A percentile compares a stretch with the other conserved stretches of the same genome.
phyloP scores from a whole-genome alignment of 2,113 vertebrate genomes.

The Phrynosoma platyrhinos region DNA sequence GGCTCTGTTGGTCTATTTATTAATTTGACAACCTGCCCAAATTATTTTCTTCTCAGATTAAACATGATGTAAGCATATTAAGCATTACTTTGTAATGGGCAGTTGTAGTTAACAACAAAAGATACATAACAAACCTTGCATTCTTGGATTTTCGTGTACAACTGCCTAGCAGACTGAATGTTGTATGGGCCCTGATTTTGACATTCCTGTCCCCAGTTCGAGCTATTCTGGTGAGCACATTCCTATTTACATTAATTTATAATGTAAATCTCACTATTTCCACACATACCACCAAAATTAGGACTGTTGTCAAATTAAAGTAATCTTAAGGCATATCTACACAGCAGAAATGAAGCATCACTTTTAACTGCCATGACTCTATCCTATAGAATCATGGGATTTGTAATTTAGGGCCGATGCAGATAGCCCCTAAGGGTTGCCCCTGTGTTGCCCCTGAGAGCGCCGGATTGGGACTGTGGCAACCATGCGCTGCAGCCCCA shows the following conservation, averaged over 20 bases:
- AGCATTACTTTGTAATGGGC: conserved; percentile 44
- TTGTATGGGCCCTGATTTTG: not conserved
- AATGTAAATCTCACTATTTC: not conserved
- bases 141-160: not conserved
- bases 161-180: not conserved
- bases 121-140: not conserved
- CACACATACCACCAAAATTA: too few relatives aligned
- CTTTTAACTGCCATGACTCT: too few relatives aligned
- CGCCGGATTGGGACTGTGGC: too few relatives aligned
- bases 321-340: too few relatives aligned
- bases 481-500: too few relatives aligned
- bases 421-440: too few relatives aligned
- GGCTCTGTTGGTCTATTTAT: conserved; percentile 51
- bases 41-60: conserved; percentile 60
- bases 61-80: not conserved
- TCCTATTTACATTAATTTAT: not conserved
- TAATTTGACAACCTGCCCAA: conserved; percentile 65
- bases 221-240: not conserved
- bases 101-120: not conserved
- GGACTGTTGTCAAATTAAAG: too few relatives aligned
- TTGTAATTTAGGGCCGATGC: too few relatives aligned
- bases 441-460: too few relatives aligned
- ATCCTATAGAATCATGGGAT: too few relatives aligned
- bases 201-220: not conserved
- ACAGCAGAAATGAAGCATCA: too few relatives aligned